Conservation (phyloP, 2,888 invertebrate genomes). For the Laothoe populi region DNA sequence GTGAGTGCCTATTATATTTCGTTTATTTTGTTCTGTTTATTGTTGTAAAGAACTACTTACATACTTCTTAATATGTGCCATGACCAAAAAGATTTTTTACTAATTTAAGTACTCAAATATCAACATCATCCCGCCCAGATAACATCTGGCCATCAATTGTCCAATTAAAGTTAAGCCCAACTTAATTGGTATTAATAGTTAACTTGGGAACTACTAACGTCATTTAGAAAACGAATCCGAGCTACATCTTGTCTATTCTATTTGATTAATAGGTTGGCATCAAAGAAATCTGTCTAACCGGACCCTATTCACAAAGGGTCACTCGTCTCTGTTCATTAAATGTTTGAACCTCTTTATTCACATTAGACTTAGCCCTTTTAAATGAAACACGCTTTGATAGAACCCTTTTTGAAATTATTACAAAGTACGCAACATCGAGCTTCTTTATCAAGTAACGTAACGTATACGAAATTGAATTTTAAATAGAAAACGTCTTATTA, state of each 20-base stretch:
- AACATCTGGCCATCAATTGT: constrained; percentile 20
- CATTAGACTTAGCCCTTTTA: constrained; percentile 74
- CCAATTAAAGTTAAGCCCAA: constrained; percentile 22
- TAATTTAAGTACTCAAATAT: not conserved
- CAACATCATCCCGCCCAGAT: constrained; percentile 3
- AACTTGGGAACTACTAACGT: constrained; percentile 15
- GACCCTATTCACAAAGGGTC: constrained; percentile 67
- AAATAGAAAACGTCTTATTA: constrained; percentile 21
- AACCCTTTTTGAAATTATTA: constrained; percentile 64
- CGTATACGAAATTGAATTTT: constrained; percentile 14
- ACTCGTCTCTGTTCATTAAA: constrained; percentile 67
- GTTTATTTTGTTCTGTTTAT: not conserved
- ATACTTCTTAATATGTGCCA: not conserved
- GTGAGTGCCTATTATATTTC: not conserved
- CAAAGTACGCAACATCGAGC: constrained; percentile 43
- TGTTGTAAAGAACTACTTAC: not conserved
- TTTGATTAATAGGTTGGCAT: constrained; percentile 50
- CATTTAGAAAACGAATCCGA: constrained; percentile 30
- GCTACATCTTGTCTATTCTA: constrained; percentile 31
- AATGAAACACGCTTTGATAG: constrained; percentile 67
- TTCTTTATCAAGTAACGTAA: constrained; percentile 19
- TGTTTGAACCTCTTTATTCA: constrained; percentile 75
- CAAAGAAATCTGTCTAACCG: constrained; percentile 53
- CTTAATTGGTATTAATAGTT: constrained; percentile 19
- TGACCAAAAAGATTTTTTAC: not conserved